A percentile compares a stretch with the other conserved stretches of the same genome.
These are phyloP conservation scores for Erythrolamprus reginae DNA, from an alignment of 2,113 vertebrate genomes.

Conservation along the genomic window DNA sequence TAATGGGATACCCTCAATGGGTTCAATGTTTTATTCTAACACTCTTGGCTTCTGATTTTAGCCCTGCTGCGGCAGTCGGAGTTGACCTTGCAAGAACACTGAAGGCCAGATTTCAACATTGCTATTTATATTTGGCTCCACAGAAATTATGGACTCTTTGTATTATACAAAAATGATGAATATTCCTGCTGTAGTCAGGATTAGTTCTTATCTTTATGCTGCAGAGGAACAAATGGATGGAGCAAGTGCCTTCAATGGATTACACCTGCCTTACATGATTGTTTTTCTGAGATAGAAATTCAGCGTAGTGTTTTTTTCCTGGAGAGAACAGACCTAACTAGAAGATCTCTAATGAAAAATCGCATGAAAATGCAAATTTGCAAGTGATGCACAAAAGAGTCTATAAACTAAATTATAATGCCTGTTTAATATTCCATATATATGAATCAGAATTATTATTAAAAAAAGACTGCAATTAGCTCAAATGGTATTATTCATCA, in stretches of 20 bases:
- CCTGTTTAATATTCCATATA: not conserved
- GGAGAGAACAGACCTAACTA: not conserved
- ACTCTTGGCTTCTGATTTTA: slow-evolving; percentile 10
- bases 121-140: not conserved
- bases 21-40: slow-evolving; percentile 5
- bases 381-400: not conserved
- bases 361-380: not conserved
- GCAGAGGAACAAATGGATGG: not conserved
- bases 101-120: not conserved
- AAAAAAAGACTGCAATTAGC: not conserved
- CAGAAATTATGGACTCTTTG: slow-evolving; percentile 6
- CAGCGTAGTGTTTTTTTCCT: not conserved
- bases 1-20: slow-evolving; percentile 12
- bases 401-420: not conserved
- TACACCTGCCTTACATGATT: not conserved
- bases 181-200: not conserved
- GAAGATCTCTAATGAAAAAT: not conserved
- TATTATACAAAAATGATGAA: slow-evolving; percentile 4
- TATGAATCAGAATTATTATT: not conserved
- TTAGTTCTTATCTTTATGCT: not conserved
- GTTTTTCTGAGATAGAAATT: not conserved
- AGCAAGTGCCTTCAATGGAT: not conserved
- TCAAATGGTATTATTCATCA: not conserved
- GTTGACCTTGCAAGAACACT: not conserved
- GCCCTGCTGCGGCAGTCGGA: not conserved